These are phyloP conservation scores for Actenoides hombroni DNA, from an alignment of 2,113 vertebrate genomes.

Conservation along the genomic window DNA sequence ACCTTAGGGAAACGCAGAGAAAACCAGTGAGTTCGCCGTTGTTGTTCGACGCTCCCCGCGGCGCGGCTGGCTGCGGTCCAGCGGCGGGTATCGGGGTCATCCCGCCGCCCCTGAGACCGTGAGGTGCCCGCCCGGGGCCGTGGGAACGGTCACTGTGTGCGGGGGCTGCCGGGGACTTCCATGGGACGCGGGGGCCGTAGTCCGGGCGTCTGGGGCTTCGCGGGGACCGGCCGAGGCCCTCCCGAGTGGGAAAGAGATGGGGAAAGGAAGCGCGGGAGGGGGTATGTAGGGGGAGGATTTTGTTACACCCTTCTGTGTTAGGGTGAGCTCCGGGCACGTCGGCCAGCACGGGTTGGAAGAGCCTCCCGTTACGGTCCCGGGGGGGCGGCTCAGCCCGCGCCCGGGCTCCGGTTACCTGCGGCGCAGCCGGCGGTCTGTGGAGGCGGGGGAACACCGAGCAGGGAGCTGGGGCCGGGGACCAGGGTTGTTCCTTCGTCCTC, in stretches of 20 bases:
- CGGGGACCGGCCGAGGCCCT: too few relatives aligned
- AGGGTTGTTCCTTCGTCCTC: neutral
- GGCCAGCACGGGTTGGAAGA: too few relatives aligned
- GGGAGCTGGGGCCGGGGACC: neutral
- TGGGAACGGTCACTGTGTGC: neutral
- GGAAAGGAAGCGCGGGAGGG: neutral
- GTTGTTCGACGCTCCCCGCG: neutral
- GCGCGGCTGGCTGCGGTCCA: neutral
- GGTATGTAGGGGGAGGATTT: neutral
- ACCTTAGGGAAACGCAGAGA: slow-evolving; percentile 62
- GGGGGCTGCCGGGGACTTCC: neutral
- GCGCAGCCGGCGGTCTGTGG: neutral
- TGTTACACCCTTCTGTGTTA: neutral
- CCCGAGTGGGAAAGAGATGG: neutral
- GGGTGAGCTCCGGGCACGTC: neutral
- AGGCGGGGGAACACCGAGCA: neutral
- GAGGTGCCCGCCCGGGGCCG: neutral
- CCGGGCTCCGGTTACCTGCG: neutral
- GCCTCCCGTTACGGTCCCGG: neutral
- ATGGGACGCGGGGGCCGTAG: neutral
- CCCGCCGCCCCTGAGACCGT: neutral
- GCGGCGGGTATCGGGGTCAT: neutral
- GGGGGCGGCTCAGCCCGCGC: neutral
- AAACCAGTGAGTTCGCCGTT: slow-evolving; percentile 27
- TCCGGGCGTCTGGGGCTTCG: too few relatives aligned